These are phyloP conservation scores for Eubasilissa regina DNA, from an alignment of 1,140 invertebrate species.

Conservation along the genomic window DNA sequence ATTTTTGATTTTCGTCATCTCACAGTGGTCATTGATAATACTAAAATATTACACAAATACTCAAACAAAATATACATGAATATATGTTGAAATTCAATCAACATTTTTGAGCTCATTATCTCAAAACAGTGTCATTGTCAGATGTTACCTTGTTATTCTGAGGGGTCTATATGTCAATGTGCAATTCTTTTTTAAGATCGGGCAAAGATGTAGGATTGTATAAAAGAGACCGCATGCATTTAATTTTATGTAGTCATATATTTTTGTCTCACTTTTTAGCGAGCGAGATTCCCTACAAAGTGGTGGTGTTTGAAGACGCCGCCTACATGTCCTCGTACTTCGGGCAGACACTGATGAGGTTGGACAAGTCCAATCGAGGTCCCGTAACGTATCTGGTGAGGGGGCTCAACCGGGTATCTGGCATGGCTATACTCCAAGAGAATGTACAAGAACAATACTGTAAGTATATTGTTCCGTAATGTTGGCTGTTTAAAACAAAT, in stretches of 20 bases:
- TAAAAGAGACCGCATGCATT: neutral
- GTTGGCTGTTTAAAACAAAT: too few relatives aligned
- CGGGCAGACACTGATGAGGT: constrained; percentile 76
- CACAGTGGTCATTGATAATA: too few relatives aligned
- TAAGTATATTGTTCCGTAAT: neutral
- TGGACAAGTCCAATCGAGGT: constrained; percentile 80
- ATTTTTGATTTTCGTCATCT: too few relatives aligned
- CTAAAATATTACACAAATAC: too few relatives aligned
- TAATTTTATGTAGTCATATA: constrained; percentile 14
- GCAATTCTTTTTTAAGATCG: too few relatives aligned
- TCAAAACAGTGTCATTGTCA: too few relatives aligned
- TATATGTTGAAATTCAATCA: too few relatives aligned
- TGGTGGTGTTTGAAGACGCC: constrained; percentile 84
- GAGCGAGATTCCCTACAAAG: constrained; percentile 76
- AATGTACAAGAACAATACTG: constrained; percentile 71
- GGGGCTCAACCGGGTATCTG: constrained; percentile 73
- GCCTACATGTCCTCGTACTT: constrained; percentile 78
- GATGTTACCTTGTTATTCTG: too few relatives aligned
- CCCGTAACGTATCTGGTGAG: constrained; percentile 73
- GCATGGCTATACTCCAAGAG: constrained; percentile 80
- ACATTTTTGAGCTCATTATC: too few relatives aligned
- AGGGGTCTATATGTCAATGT: too few relatives aligned
- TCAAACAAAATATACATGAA: too few relatives aligned
- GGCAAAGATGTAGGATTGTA: neutral
- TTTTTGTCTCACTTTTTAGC: constrained; percentile 52